Base-by-base conservation (phyloP, 2,113 vertebrate species). In the Myotis lucifugus region DNA sequence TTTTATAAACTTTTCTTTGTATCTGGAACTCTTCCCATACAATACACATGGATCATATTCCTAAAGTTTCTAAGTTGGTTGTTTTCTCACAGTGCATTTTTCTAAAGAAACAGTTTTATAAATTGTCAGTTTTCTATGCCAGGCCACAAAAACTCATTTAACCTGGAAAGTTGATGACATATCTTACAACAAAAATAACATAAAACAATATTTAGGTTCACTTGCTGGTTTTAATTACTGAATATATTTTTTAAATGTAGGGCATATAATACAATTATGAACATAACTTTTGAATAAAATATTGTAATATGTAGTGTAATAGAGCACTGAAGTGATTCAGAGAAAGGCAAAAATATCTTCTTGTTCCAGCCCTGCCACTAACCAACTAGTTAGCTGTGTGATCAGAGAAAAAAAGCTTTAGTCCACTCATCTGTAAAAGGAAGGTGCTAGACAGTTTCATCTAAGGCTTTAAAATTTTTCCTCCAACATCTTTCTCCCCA, bases 241-340 rank as follows among this genome's bases (percentile, higher is more conserved):
- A 88, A 54, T 94, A 40, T 85, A 64, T 76, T 66, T 93, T 77
- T n/a, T 2, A 74, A 90, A 92, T 91, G 19, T n/a, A 78, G n/a
- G 13, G 79, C 25, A 64, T 52, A 79, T 66, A 54, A 37, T 66
- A 67, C 46, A 87, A 78, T 69, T 81, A 0, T 77, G 21, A 72
- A n/a, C 82, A 66, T 3, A 70, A 29, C 66, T 81, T 2, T 88
- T 81, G 40, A 59, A 52, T 23, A 67, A 76, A 88, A 42, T 83
- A 73, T 46, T 86, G 9, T 2, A 42, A 42, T 66, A 29, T 56
- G 4, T 29, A 95, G 0, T 91, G 0, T 82, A 91, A 5, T 37
- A 25, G 29, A 88, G 34, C 48, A 86, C 29, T 70, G n/a, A 86
- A 76, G 23, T 92, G 61, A n/a, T 78, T 77, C 29, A 74, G 79